These are phyloP conservation scores for Geococcyx californianus DNA, from an alignment of 2,113 vertebrate species.

Conservation along the genomic window DNA sequence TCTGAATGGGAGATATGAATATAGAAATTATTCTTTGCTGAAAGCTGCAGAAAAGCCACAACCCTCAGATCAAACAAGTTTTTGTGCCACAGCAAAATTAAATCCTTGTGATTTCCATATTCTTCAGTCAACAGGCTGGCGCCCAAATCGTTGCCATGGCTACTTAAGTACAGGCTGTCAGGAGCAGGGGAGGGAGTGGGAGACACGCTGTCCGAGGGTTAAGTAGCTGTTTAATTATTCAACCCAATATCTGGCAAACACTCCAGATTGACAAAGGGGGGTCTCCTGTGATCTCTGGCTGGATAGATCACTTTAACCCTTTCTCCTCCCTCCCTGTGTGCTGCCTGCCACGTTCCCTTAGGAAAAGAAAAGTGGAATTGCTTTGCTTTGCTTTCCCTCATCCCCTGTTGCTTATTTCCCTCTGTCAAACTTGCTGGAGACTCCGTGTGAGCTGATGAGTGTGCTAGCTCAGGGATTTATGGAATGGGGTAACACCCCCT, in stretches of 20 bases:
- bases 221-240: slow-evolving; percentile 55
- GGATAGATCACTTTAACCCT: neutral
- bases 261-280: slow-evolving; percentile 4
- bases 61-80: slow-evolving; percentile 38
- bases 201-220: slow-evolving; percentile 22
- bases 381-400: fast-evolving
- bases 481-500: neutral
- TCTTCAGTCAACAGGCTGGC: slow-evolving; percentile 35
- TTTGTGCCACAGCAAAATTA: slow-evolving; percentile 43
- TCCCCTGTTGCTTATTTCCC: neutral
- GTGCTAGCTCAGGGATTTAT: fast-evolving
- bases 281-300: neutral
- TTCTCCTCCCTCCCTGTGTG: neutral
- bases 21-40: slow-evolving; percentile 1
- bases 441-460: neutral
- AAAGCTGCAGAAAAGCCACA: slow-evolving; percentile 55
- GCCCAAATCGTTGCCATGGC: slow-evolving; percentile 49
- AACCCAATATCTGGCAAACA: slow-evolving; percentile 29
- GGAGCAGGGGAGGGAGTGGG: slow-evolving; percentile 10
- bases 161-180: slow-evolving; percentile 31
- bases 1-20: slow-evolving; percentile 15
- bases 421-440: neutral
- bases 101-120: slow-evolving; percentile 58
- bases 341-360: neutral
- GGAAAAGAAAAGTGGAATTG: neutral